Evolutionary conservation across 2,113 vertebrate species (phyloP).

Genomic region (Campylomormyrus numenius): DNA sequence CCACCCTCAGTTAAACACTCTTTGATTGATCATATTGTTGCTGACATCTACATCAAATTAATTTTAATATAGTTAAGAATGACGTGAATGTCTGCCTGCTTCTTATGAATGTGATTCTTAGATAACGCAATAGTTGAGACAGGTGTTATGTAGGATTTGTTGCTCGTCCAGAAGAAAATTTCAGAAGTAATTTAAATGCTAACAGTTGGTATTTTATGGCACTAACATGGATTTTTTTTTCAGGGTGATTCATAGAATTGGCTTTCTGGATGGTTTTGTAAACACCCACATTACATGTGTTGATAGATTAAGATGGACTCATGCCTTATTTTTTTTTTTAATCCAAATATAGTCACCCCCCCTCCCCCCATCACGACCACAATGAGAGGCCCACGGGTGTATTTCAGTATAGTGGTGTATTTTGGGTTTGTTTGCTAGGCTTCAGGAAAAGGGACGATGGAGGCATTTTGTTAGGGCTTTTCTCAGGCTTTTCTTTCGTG

Average conservation of each 20-base stretch:
- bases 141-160: not conserved
- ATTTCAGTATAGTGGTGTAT: not conserved
- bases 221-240: not conserved
- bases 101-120: not conserved
- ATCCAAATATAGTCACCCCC: not conserved
- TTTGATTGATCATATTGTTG: not conserved
- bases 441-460: not conserved
- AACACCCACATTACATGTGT: conserved; percentile 8
- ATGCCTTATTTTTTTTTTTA: not conserved
- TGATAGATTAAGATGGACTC: conserved; percentile 8
- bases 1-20: not conserved
- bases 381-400: conserved; percentile 9
- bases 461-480: not conserved
- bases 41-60: not conserved
- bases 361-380: not conserved
- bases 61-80: not conserved
- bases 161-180: not conserved
- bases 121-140: not conserved
- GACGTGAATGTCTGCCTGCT: not conserved
- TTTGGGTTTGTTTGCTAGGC: not conserved
- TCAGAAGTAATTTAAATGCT: not conserved
- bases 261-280: not conserved
- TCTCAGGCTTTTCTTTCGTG: not conserved
- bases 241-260: not conserved
- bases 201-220: conserved; percentile 6